A percentile compares a stretch with the other conserved stretches of the same genome.
Evolutionary conservation across 2,113 vertebrate genomes (phyloP).

Genomic region (Podiceps cristatus): DNA sequence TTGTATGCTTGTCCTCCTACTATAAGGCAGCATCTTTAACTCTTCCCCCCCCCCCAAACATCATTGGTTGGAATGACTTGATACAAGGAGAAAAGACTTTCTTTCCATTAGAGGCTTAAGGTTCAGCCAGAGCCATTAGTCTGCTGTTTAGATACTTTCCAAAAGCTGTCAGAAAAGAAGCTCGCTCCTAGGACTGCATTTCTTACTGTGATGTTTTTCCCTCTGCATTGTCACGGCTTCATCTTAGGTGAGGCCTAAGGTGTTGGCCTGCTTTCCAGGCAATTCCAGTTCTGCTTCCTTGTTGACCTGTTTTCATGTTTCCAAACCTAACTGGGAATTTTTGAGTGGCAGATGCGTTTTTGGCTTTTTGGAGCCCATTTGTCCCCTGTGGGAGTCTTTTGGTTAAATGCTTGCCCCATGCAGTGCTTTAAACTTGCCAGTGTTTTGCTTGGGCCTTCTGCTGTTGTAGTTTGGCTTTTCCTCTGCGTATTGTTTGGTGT

Average conservation of each 20-base stretch:
- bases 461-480: neutral
- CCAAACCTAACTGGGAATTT: neutral
- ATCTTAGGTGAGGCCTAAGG: neutral
- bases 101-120: neutral
- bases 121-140: neutral
- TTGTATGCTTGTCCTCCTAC: neutral
- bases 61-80: neutral
- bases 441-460: neutral
- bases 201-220: neutral
- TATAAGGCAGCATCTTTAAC: rapidly evolving
- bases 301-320: neutral
- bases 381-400: neutral
- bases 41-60: rapidly evolving
- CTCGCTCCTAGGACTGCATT: neutral
- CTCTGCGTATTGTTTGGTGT: neutral
- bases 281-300: neutral
- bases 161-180: neutral
- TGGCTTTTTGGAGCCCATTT: neutral
- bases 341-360: neutral
- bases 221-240: neutral
- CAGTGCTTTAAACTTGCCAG: neutral
- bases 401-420: neutral
- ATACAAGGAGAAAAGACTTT: neutral
- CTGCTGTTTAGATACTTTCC: neutral
- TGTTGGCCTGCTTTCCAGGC: neutral